Evolutionary conservation across 2,888 invertebrate genomes (phyloP).

Genomic region (Drosophila anomalata): DNA sequence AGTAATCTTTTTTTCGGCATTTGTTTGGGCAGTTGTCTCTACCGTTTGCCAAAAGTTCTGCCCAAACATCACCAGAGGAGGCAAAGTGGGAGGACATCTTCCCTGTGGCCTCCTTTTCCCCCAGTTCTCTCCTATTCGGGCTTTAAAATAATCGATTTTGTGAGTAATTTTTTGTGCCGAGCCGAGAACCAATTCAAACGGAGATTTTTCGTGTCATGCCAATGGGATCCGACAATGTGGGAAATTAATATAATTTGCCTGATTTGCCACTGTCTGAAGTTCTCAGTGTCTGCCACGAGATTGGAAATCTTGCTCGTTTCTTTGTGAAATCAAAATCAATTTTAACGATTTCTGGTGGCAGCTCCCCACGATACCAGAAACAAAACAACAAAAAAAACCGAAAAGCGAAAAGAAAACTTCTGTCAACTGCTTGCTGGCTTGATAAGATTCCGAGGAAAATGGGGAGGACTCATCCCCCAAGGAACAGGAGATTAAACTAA

Average conservation of each 20-base stretch:
- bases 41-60: slow-evolving; percentile 41
- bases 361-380: slow-evolving; percentile 1
- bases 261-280: slow-evolving; percentile 70
- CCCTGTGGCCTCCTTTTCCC: neutral
- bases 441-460: slow-evolving; percentile 37
- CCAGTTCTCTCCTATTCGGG: neutral
- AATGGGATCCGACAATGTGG: slow-evolving; percentile 73
- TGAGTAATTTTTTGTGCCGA: slow-evolving; percentile 46
- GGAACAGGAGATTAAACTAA: slow-evolving; percentile 72
- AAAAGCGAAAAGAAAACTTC: slow-evolving; percentile 44
- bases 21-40: slow-evolving; percentile 44
- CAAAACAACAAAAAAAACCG: slow-evolving; percentile 32
- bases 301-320: slow-evolving; percentile 41
- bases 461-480: slow-evolving; percentile 6
- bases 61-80: slow-evolving; percentile 54
- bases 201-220: slow-evolving; percentile 35
- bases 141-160: slow-evolving; percentile 76
- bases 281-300: slow-evolving; percentile 56
- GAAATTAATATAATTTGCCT: slow-evolving; percentile 78
- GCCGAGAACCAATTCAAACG: slow-evolving; percentile 16
- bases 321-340: slow-evolving; percentile 72
- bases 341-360: slow-evolving; percentile 48
- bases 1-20: slow-evolving; percentile 49
- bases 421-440: slow-evolving; percentile 60
- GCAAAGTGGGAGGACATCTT: slow-evolving; percentile 19